These are phyloP conservation scores for Noturus placidus DNA, from an alignment of 2,113 vertebrate genomes.

Conservation along the genomic window DNA sequence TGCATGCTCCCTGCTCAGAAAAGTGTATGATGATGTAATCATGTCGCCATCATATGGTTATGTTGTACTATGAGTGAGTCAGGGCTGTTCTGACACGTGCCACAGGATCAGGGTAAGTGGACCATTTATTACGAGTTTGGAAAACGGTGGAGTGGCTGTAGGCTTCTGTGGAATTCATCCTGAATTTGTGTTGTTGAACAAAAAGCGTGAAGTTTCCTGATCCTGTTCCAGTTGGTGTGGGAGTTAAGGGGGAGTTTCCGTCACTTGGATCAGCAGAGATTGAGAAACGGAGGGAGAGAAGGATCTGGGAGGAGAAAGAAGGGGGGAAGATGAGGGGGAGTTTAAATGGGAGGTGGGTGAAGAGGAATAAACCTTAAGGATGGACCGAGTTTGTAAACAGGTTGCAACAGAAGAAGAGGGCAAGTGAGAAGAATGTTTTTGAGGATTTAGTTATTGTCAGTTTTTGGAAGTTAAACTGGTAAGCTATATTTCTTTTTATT, in stretches of 20 bases:
- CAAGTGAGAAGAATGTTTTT: neutral
- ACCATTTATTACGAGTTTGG: neutral
- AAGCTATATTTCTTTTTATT: neutral
- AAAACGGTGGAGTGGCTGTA: too few relatives aligned
- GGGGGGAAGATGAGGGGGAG: neutral
- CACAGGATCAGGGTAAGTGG: neutral
- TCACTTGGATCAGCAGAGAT: neutral
- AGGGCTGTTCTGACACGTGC: neutral
- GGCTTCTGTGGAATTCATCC: neutral
- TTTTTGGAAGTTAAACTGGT: slow-evolving; percentile 16
- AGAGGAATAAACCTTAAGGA: slow-evolving; percentile 2
- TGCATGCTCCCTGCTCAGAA: neutral
- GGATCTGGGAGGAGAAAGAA: neutral
- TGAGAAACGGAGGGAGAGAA: slow-evolving; percentile 1
- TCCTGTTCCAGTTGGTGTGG: neutral
- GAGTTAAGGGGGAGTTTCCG: neutral
- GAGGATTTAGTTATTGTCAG: neutral
- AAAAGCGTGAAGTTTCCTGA: neutral
- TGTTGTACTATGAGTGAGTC: neutral
- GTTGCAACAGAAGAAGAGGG: slow-evolving; percentile 3
- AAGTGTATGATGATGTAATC: neutral
- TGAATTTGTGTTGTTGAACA: neutral
- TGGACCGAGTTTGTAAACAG: slow-evolving; percentile 24
- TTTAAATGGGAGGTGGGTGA: slow-evolving; percentile 6
- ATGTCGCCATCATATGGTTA: neutral